Base-by-base conservation (phyloP, 2,113 vertebrate species). In the Pitta sordida region DNA sequence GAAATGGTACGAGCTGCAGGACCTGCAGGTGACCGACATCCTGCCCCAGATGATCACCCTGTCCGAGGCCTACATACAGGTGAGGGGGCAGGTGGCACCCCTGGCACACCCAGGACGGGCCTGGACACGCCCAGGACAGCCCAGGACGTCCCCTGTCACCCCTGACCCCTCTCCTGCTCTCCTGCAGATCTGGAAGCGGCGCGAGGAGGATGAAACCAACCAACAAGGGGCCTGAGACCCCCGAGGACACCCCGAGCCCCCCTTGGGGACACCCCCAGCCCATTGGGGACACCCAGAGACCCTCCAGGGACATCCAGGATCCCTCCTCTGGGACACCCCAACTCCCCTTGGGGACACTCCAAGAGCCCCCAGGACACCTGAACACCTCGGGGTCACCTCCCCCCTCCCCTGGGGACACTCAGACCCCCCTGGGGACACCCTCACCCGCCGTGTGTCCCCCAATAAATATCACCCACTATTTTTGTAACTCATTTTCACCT, bases 1-100 rank as follows among this genome's bases (percentile, higher is more conserved):
- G 30, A 99, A 99, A 96, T 99, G 99, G 99, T 99, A 99, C 8
- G 99, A 99, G 95, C 98, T 99, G 94, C 99, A 99, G 90, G 99
- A 99, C 93, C 97, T 99, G 78, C 99, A 99, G 96, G 99, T 99
- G 90, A 99, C 98, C 0, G 99, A 99, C 95, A 99, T 99, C 89
- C 97, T 99, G 51, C 99, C 99, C 2, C 99, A 99, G 98, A 99
- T 99, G 99, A 99, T 99, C 94, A 99, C 99, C 0, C 97, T 99
- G 32, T 99, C 99, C 0, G 99, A 99, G 91, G 99, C 99, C 1
- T 99, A 99, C 96, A 99, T 99, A 90, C 99, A 99, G 99, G 99
- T 98, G 95, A 88, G 96, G n/a, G n/a, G 22, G 44, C 43, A 16
- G 27, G 36, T 48, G 58, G 23, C 20, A 15, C 37, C 29, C 21